Evolutionary conservation across 2,888 invertebrate species (phyloP).

Genomic region (Pinctada fucata): DNA sequence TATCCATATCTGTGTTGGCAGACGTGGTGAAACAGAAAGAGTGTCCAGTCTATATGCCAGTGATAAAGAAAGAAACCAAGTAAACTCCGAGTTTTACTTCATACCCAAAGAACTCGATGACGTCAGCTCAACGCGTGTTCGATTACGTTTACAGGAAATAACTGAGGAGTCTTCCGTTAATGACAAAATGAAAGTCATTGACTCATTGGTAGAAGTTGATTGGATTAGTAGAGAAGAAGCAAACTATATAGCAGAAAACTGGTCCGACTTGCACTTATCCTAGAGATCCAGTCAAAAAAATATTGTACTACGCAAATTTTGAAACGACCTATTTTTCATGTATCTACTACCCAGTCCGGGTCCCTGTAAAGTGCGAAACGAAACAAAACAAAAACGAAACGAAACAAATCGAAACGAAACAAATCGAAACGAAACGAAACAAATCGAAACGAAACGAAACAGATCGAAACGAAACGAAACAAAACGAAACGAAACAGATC

Average conservation of each 20-base stretch:
- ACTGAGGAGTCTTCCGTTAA: neutral
- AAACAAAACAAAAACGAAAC: too few species aligned
- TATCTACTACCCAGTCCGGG: too few species aligned
- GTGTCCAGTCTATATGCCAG: conserved; percentile 31
- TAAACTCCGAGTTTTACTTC: conserved; percentile 37
- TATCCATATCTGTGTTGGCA: conserved; percentile 42
- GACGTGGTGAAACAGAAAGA: conserved; percentile 42
- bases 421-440: too few species aligned
- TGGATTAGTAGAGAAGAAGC: conserved; percentile 31
- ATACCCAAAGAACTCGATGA: conserved; percentile 45
- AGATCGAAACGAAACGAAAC: too few species aligned
- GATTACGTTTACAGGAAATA: conserved; percentile 15
- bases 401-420: too few species aligned
- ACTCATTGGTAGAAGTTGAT: conserved; percentile 23
- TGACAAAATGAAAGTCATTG: conserved; percentile 19
- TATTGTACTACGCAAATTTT: too few species aligned
- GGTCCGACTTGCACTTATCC: too few species aligned
- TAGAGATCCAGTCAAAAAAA: too few species aligned
- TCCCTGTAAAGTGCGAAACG: too few species aligned
- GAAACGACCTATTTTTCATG: too few species aligned
- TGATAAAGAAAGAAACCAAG: conserved; percentile 31
- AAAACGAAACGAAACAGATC: too few species aligned
- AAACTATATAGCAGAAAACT: conserved; percentile 37
- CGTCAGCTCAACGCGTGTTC: conserved; percentile 46
- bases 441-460: too few species aligned